Evolutionary conservation across 2,113 vertebrate genomes (phyloP).

Genomic region (Thinocorus orbignyianus): DNA sequence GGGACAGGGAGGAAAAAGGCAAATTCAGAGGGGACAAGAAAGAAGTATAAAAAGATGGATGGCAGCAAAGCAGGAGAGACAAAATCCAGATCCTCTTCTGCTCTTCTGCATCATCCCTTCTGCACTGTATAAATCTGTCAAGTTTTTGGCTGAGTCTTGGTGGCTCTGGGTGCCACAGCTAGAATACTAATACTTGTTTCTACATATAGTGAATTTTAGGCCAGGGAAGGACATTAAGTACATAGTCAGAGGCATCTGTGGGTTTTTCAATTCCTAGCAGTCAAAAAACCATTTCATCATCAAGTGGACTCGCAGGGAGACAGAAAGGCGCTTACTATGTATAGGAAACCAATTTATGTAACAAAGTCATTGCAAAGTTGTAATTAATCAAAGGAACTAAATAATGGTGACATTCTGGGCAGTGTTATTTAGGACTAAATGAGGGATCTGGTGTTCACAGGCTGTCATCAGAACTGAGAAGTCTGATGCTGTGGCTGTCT

Average conservation of each 20-base stretch:
- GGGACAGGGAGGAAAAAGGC: conserved; percentile 20
- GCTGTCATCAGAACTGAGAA: conserved; percentile 26
- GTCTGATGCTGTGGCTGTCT: neutral
- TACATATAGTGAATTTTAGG: neutral
- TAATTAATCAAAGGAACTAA: conserved; percentile 53
- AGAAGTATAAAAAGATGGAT: neutral
- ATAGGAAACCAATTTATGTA: conserved; percentile 17
- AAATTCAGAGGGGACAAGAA: neutral
- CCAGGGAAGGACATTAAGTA: neutral
- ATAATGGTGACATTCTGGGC: conserved; percentile 32
- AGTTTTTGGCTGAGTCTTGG: neutral
- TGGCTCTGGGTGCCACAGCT: neutral
- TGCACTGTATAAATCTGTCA: conserved; percentile 44
- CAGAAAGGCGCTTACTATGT: conserved; percentile 9
- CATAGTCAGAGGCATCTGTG: neutral
- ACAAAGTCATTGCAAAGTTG: neutral
- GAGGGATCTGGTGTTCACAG: conserved; percentile 24
- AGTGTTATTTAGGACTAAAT: conserved; percentile 30
- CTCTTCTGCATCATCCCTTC: neutral
- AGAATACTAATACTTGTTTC: conserved; percentile 26
- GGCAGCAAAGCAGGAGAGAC: neutral
- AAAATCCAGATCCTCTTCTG: conserved; percentile 13
- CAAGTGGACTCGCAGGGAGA: neutral
- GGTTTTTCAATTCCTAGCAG: neutral
- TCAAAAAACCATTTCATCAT: neutral